These are phyloP conservation scores for Fratercula arctica DNA, from an alignment of 2,797 vertebrate genomes.

Conservation along the genomic window DNA sequence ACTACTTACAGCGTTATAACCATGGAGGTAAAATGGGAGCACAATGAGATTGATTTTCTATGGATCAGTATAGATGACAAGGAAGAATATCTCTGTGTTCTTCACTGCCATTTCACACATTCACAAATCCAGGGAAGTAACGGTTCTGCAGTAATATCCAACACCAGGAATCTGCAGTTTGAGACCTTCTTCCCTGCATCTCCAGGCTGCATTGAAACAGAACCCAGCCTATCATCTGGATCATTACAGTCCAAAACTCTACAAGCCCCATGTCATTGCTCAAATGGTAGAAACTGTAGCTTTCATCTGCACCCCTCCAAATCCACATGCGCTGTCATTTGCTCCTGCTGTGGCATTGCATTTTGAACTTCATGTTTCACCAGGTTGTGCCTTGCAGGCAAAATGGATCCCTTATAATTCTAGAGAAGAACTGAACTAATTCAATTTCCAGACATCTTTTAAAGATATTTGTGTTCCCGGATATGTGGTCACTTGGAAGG, in stretches of 20 bases:
- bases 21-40: neutral
- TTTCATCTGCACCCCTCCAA: constrained; percentile 17
- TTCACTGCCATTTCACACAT: neutral
- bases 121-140: neutral
- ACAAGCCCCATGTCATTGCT: neutral
- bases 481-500: neutral
- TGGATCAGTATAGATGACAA: neutral
- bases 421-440: neutral
- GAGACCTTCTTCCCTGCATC: neutral
- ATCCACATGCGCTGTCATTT: constrained; percentile 18
- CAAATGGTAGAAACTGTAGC: neutral
- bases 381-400: neutral
- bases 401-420: constrained; percentile 7
- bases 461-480: neutral
- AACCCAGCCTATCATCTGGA: constrained; percentile 7
- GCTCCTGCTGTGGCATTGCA: neutral
- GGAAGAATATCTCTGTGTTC: neutral
- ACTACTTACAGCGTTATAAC: neutral
- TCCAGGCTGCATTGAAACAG: constrained; percentile 11
- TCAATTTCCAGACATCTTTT: neutral
- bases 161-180: neutral
- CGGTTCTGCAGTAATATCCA: neutral
- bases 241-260: constrained; percentile 1
- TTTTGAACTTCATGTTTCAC: constrained; percentile 22
- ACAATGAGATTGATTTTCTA: neutral